Base-by-base conservation (phyloP, 2,113 vertebrate species). In the Mohoua ochrocephala region DNA sequence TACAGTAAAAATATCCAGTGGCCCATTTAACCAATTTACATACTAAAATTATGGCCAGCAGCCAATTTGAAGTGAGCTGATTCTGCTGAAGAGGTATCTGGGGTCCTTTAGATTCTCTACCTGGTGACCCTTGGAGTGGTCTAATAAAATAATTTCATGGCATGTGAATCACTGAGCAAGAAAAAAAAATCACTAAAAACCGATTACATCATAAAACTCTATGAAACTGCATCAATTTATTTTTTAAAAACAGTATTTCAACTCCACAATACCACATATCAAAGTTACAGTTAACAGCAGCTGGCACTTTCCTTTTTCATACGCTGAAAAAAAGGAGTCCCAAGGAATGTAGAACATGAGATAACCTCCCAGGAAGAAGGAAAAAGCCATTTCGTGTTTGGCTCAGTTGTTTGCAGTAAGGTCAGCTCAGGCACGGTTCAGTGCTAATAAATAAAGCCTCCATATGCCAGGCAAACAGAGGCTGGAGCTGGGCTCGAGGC, bases 101-200 rank as follows among this genome's bases (percentile, higher is more conserved):
- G 70, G 96, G 83, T 84, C 91, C 65, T 91, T 94, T 84, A 82
- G 69, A 92, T 70, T 84, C 88, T 89, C 81, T 86, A 96, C 85
- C 91, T 94, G 76, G 91, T 95, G 95, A 97, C 91, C 80, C 75
- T 91, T 85, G 52, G 73, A 96, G 81, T 53, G 67, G 60, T 50
- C 97, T 97, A 97, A 98, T 96, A 93, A 97, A 98, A 97, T 95
- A 96, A 96, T 77, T 89, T 97, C 94, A 94, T 76, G 49, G 83
- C 77, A 92, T 39, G 60, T 67, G 88, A 97, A 96, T 93, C 84
- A 92, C 85, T 84, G 42, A 52, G n/a, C 75, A 71, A 84, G 65
- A 23, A 56, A 24, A 53, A 53, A 52, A 86, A 82, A 65, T 0
- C 41, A 83, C 92, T 95, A 86, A 97, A 94, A 95, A 7, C 69